Base-by-base conservation (phyloP, 53 echinoderm and acorn worm species). In the Zoroaster sp. region DNA sequence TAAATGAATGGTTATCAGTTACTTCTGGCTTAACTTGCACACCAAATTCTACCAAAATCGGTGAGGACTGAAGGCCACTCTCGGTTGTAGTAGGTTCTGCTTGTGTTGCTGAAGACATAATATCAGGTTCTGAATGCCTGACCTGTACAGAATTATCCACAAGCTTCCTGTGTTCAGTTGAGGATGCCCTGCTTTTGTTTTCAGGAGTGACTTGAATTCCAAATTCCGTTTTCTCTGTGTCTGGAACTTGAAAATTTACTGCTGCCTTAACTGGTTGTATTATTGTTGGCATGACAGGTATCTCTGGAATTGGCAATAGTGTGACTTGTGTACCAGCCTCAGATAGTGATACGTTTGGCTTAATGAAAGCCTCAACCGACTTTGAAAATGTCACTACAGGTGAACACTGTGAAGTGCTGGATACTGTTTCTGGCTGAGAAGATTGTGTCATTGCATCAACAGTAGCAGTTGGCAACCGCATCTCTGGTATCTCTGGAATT, bases 201-300 rank as follows among this genome's bases (percentile, higher is more conserved):
- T 85, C 70, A 44, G 85, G 69, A 18, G 69, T 28, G 4, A 71
- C 85, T 46, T 85, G 85, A 49, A 85, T 36, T 37, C 45, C 71
- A 71, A 69, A 20, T 28, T 85, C 85, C 14, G 45, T 71, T 37
- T 47, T 85, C 37, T 85, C 85, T 11, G 43, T 39, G 11, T 55
- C 77, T 40, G 77, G 85, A 13, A 69, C 70, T 36, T 45, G 35
- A 21, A 85, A 85, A 33, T 47, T 28, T 34, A 85, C 25, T 20
- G 85, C 70, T 51, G 72, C 85, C 36, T 85, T 45, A n/a, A 85
- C 85, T 71, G 85, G 85, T 23, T 85, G 70, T 18, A 85, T 52
- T 8, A 25, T 13, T 36, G 72, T 71, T 20, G 85, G 85, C 45
- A 85, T 72, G 47, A 63, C 5, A 20, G 79, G 79, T 11, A 85